Evolutionary conservation across 2,113 vertebrate species (phyloP).

Genomic region (Isichthys henryi): DNA sequence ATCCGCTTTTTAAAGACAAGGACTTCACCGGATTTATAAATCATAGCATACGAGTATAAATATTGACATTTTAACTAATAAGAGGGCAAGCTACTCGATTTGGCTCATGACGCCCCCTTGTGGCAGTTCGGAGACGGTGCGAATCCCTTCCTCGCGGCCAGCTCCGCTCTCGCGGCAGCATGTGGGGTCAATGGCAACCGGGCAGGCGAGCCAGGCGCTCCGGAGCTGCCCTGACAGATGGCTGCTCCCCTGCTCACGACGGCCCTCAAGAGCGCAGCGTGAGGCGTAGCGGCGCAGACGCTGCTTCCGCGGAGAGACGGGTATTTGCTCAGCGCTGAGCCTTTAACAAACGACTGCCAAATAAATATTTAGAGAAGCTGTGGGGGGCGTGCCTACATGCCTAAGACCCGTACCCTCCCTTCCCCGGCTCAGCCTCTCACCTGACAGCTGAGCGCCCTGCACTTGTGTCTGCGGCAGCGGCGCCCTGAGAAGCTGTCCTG

Average conservation of each 20-base stretch:
- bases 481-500: neutral
- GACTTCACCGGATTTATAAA: neutral
- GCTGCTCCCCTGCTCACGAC: neutral
- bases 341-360: neutral
- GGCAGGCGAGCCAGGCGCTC: conserved; percentile 3
- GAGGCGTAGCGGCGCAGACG: neutral
- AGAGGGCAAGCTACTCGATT: neutral
- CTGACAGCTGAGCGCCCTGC: neutral
- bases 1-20: neutral
- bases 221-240: conserved; percentile 19
- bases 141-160: neutral
- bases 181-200: conserved; percentile 8
- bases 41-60: neutral
- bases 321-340: neutral
- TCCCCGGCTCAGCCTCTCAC: neutral
- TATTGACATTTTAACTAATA: neutral
- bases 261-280: conserved; percentile 6
- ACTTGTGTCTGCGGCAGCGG: neutral
- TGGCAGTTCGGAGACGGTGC: neutral
- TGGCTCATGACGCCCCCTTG: conserved; percentile 8
- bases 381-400: neutral
- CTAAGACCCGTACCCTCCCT: neutral
- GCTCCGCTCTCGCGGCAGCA: neutral
- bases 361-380: neutral
- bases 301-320: neutral